Evolutionary conservation across 2,113 vertebrate species (phyloP), one percentile per base, ranked within the genome.

Genomic region (Oreochromis tanganicae): DNA sequence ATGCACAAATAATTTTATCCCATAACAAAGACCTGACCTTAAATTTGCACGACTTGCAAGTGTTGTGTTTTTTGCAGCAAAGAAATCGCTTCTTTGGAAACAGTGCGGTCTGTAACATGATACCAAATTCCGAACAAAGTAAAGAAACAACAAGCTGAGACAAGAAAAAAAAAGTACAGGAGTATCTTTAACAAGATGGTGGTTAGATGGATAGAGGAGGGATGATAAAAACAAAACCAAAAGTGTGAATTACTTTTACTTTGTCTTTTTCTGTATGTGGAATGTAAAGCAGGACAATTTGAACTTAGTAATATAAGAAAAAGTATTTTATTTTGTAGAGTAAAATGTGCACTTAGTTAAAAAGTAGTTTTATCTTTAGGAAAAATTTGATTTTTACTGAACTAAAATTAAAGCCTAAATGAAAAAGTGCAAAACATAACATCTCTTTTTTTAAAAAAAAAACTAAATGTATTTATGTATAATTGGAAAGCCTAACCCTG

Each of bases 31-130:
- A 50, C 52, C 14, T 8, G 2, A 89, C 59, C 21, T 79, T 68
- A 61, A 88, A 80, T 57, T 84, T 87, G 83, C 86, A 85, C 86
- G 87, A 88, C 57, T 27, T 38, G 17, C 46, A 78, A 52, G 46
- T 19, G 71, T 50, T 50, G 24, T 73, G 68, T 78, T 50, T 78
- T 78, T 17, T 34, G 17, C 46, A 78, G 27, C 46, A 78, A 19
- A 50, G 13, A 78, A 32, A 32, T 48, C 14, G 1, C 68, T 75
- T 87, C 73, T 83, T 52, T 81, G 50, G 55, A 78, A 89, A 82
- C n/a, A n/a, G 43, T 9, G 19, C 29, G 11, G 24, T 56, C 81
- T 54, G 78, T 12, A 11, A 78, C 19, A n/a, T 82, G 50, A 82
- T 36, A 57, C n/a, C 81, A 41, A 83, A 83, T 63, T 79, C 46